Evolutionary conservation across 1,140 invertebrate species (phyloP).

Genomic region (Latrodectus geometricus): DNA sequence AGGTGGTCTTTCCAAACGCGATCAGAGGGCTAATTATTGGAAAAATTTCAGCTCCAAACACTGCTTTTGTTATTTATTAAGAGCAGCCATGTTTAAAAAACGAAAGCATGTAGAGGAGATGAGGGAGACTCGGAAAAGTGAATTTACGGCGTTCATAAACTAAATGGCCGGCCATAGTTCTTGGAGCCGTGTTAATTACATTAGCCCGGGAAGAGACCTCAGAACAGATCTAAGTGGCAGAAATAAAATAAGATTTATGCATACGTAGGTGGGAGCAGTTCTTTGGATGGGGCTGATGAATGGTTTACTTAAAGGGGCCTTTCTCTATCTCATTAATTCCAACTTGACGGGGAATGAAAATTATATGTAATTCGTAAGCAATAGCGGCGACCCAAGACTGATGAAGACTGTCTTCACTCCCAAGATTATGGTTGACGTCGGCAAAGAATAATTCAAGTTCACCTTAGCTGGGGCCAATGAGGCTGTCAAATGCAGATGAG

Average conservation of each 20-base stretch:
- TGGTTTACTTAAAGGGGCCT: conserved; percentile 60
- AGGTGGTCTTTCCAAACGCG: background rate
- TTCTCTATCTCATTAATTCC: conserved; percentile 45
- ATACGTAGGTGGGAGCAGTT: conserved; percentile 56
- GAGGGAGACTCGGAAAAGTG: conserved; percentile 21
- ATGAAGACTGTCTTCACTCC: conserved; percentile 60
- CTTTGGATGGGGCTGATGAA: conserved; percentile 58
- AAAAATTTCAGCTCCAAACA: conserved; percentile 42
- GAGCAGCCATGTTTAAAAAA: conserved; percentile 46
- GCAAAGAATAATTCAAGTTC: conserved; percentile 56
- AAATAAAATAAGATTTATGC: conserved; percentile 62
- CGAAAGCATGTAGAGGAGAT: conserved; percentile 1
- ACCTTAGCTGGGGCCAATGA: conserved; percentile 33
- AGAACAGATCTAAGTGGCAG: conserved; percentile 55
- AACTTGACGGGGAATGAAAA: conserved; percentile 56
- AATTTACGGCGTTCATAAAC: conserved; percentile 62
- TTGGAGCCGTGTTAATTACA: conserved; percentile 59
- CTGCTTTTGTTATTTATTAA: conserved; percentile 57
- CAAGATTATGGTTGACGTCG: conserved; percentile 58
- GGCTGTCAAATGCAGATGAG: conserved; percentile 42
- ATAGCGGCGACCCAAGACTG: conserved; percentile 57
- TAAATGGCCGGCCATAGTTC: conserved; percentile 61
- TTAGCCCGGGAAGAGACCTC: conserved; percentile 49
- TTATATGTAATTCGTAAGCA: conserved; percentile 63
- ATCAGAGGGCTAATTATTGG: conserved; percentile 59